Conservation (phyloP, 2,797 vertebrate species). For the Platyrinchus mystaceus region DNA sequence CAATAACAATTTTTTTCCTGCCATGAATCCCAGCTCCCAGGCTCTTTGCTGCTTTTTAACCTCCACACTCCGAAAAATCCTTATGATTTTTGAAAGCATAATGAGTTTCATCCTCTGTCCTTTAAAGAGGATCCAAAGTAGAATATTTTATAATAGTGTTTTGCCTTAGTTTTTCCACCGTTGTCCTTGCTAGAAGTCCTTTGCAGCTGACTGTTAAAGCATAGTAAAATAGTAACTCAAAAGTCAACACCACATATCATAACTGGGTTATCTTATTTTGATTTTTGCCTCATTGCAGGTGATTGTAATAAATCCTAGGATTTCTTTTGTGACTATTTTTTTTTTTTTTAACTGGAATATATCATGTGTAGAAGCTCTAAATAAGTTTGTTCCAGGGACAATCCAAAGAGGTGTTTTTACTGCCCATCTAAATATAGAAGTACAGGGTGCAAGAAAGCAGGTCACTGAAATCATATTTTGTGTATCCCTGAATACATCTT, state of each 20-base stretch:
- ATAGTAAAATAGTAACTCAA: not conserved
- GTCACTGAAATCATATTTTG: not conserved
- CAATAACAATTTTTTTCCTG: not conserved
- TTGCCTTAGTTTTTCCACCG: not conserved
- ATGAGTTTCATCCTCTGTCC: not conserved
- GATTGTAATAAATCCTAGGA: not conserved
- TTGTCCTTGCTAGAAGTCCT: not conserved
- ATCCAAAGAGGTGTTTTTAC: not conserved
- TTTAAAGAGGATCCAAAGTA: not conserved
- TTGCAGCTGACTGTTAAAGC: not conserved
- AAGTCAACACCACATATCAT: not conserved
- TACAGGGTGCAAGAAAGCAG: not conserved
- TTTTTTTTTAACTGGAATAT: not conserved
- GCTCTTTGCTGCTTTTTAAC: not conserved
- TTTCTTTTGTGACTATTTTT: not conserved
- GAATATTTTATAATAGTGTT: not conserved
- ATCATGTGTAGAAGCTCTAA: not conserved
- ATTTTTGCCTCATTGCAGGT: not conserved
- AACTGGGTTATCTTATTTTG: not conserved
- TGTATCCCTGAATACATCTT: not conserved
- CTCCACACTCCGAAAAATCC: not conserved
- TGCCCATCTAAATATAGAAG: not conserved
- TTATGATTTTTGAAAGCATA: not conserved
- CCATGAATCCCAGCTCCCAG: not conserved
- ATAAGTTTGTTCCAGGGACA: not conserved